Conservation (phyloP, 1,140 invertebrate genomes). For the Elysia chlorotica region DNA sequence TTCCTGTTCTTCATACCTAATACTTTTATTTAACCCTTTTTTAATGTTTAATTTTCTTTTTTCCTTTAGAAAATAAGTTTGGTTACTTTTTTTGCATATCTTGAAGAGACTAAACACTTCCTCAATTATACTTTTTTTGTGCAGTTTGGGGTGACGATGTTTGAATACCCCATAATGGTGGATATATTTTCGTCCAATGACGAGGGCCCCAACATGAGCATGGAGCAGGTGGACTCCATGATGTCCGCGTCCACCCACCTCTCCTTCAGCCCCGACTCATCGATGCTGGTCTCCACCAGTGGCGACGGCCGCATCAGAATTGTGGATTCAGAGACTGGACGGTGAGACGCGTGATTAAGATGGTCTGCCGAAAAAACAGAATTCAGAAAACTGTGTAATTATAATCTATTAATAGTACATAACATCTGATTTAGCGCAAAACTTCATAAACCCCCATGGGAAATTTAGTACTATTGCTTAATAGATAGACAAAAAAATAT, state of each 20-base stretch:
- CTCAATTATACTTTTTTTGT: background rate
- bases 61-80: background rate
- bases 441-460: no score
- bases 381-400: no score
- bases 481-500: no score
- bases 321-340: slow-evolving; percentile 16
- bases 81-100: background rate
- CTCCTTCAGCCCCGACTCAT: slow-evolving; percentile 36
- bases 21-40: no score
- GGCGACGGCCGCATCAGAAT: slow-evolving; percentile 39
- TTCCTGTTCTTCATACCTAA: no score
- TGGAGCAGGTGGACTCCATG: slow-evolving; percentile 35
- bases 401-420: no score
- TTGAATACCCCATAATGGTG: slow-evolving; percentile 42
- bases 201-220: background rate
- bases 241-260: slow-evolving; percentile 35
- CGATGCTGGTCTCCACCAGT: slow-evolving; percentile 32
- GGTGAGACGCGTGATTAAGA: no score
- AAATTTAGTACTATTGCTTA: no score
- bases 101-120: background rate
- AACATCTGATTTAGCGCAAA: no score
- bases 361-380: no score
- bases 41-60: no score
- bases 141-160: slow-evolving; percentile 40
- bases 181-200: slow-evolving; percentile 17